Evolutionary conservation across 2,797 vertebrate species (phyloP).

Genomic region (Syndactyla subalaris): DNA sequence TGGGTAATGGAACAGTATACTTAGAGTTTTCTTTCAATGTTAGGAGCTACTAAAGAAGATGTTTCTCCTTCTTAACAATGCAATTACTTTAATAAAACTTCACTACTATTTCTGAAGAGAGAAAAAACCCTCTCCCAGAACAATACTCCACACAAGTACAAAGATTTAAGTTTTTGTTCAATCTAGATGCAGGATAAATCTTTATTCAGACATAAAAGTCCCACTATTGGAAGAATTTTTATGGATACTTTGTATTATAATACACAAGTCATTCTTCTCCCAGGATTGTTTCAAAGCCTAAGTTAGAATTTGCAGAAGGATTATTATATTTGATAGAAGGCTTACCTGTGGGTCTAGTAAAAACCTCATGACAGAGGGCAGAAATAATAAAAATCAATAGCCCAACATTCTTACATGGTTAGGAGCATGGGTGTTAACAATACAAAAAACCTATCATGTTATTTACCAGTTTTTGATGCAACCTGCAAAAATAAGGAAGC

Average conservation of each 20-base stretch:
- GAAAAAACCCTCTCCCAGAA: not conserved
- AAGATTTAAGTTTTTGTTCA: not conserved
- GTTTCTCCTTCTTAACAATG: not conserved
- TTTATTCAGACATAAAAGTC: not conserved
- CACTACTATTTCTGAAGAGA: not conserved
- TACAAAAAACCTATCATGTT: not conserved
- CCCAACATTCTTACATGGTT: not conserved
- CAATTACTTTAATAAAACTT: not conserved
- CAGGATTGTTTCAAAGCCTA: not conserved
- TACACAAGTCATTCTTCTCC: not conserved
- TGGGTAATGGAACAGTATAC: not conserved
- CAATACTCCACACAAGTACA: not conserved
- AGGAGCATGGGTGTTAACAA: not conserved
- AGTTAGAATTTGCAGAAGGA: slow-evolving; percentile 22
- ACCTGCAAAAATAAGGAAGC: not conserved
- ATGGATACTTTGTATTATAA: not conserved
- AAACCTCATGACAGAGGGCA: not conserved
- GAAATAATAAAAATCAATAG: not conserved
- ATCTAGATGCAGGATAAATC: not conserved
- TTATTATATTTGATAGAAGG: slow-evolving; percentile 15
- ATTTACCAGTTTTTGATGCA: not conserved
- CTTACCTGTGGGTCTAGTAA: not conserved
- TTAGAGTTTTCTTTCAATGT: not conserved
- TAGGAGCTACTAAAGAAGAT: not conserved
- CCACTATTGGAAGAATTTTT: not conserved